Evolutionary conservation across 2,888 invertebrate genomes (phyloP).

Genomic region (Volucella inflata): DNA sequence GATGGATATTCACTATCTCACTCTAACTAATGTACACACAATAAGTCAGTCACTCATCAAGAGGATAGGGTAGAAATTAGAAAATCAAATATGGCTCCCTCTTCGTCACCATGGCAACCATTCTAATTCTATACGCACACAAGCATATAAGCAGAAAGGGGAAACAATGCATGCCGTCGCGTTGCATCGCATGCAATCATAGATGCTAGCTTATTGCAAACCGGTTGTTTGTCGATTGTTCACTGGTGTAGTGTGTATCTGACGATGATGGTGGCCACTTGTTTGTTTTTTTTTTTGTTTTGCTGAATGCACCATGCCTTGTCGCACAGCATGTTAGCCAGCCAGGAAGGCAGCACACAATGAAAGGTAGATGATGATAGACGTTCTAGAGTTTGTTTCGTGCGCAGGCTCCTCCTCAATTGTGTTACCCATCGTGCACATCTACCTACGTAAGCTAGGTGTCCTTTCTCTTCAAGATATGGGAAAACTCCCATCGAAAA

Average conservation of each 20-base stretch:
- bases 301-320: slow-evolving; percentile 22
- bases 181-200: slow-evolving; percentile 64
- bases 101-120: slow-evolving; percentile 75
- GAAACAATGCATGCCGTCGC: slow-evolving; percentile 49
- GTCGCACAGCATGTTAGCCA: slow-evolving; percentile 18
- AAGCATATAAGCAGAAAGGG: background rate
- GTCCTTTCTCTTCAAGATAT: slow-evolving; percentile 27
- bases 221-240: slow-evolving; percentile 53
- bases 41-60: slow-evolving; percentile 48
- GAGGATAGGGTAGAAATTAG: slow-evolving; percentile 65
- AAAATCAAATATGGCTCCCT: slow-evolving; percentile 75
- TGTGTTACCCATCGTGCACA: slow-evolving; percentile 43
- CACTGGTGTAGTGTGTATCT: slow-evolving; percentile 24
- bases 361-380: slow-evolving; percentile 43
- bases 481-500: slow-evolving; percentile 49
- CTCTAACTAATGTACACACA: slow-evolving; percentile 37
- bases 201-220: slow-evolving; percentile 32
- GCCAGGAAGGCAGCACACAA: background rate
- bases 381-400: slow-evolving; percentile 38
- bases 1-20: slow-evolving; percentile 39
- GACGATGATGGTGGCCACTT: slow-evolving; percentile 54
- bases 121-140: slow-evolving; percentile 55
- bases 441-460: slow-evolving; percentile 57
- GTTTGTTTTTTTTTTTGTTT: slow-evolving; percentile 41
- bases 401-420: slow-evolving; percentile 72